These are phyloP conservation scores for Abrostola tripartita DNA, from an alignment of 2,888 invertebrate species.

Conservation along the genomic window DNA sequence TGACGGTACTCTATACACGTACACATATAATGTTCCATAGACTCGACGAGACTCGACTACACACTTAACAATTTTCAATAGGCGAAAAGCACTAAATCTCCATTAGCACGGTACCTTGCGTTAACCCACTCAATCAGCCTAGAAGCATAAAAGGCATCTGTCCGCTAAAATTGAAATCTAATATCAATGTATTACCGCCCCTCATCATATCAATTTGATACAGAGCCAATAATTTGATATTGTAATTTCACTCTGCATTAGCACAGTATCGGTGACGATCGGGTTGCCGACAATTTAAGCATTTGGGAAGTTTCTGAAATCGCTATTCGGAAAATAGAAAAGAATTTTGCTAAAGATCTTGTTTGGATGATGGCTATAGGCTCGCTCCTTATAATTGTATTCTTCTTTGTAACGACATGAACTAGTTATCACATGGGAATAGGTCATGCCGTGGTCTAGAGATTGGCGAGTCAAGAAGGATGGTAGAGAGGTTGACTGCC, in stretches of 20 bases:
- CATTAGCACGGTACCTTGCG: conserved; percentile 15
- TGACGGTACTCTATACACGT: no score
- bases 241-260: conserved; percentile 59
- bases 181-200: conserved; percentile 46
- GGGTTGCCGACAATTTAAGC: conserved; percentile 12
- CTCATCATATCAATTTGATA: conserved; percentile 49
- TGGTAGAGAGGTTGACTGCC: no score
- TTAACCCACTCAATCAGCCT: conserved; percentile 29
- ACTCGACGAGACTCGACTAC: not conserved
- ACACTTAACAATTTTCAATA: not conserved
- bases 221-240: conserved; percentile 56
- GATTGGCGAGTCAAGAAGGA: no score
- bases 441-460: no score
- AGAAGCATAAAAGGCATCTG: conserved; percentile 33
- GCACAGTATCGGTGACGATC: conserved; percentile 31
- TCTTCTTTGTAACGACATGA: no score
- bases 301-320: conserved; percentile 1
- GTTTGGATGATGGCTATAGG: not conserved
- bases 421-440: no score
- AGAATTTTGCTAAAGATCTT: not conserved
- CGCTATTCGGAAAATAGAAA: not conserved
- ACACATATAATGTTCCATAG: conserved; percentile 1
- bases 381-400: no score
- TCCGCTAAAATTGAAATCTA: conserved; percentile 40
- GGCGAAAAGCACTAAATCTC: conserved; percentile 12